These are phyloP conservation scores for Axea sp. DNA, from an alignment of 2,888 invertebrate genomes.

Conservation along the genomic window DNA sequence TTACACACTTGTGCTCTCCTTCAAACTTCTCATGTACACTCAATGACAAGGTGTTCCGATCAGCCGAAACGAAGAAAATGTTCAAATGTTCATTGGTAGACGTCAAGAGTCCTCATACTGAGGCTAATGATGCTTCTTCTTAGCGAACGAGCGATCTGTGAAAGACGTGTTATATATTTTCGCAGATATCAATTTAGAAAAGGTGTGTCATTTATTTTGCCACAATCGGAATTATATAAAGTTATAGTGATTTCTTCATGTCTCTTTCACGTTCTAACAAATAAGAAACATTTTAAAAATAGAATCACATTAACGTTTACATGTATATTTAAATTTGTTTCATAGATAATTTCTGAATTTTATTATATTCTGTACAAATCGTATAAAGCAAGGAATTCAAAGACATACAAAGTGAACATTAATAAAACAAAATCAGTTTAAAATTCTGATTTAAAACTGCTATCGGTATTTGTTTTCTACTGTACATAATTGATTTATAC, in stretches of 20 bases:
- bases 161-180: slow-evolving; percentile 44
- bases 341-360: too few relatives aligned
- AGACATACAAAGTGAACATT: too few relatives aligned
- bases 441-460: too few relatives aligned
- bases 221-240: slow-evolving; percentile 6
- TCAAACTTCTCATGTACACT: slow-evolving; percentile 59
- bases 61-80: slow-evolving; percentile 48
- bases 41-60: slow-evolving; percentile 49
- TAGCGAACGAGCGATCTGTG: slow-evolving; percentile 23
- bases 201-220: slow-evolving; percentile 10
- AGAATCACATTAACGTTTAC: too few relatives aligned
- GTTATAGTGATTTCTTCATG: slow-evolving; percentile 22
- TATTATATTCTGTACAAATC: too few relatives aligned
- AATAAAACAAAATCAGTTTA: too few relatives aligned
- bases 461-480: too few relatives aligned
- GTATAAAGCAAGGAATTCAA: too few relatives aligned
- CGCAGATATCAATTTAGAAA: slow-evolving; percentile 43
- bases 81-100: slow-evolving; percentile 49
- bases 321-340: too few relatives aligned
- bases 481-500: too few relatives aligned
- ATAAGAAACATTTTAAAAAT: too few relatives aligned
- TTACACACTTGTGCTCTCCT: slow-evolving; percentile 56
- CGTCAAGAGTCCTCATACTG: slow-evolving; percentile 39
- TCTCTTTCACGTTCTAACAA: too few relatives aligned
- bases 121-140: slow-evolving; percentile 58